Evolutionary conservation across 2,888 invertebrate genomes (phyloP), one percentile per base, ranked within the genome.

Genomic region (Mechanitis mazaeus): DNA sequence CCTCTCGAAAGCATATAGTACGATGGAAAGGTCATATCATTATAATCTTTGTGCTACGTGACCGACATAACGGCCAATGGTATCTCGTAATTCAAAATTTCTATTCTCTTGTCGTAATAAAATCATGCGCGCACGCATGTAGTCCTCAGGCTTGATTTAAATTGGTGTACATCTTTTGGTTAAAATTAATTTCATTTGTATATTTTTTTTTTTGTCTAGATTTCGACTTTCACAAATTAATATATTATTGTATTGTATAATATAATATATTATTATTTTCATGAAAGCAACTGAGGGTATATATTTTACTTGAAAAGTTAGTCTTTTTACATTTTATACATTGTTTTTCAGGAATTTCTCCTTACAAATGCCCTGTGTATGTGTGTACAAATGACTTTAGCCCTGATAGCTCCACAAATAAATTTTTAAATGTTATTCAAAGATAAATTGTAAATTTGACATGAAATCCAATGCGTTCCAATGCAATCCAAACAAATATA

Each of bases 31-130:
- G 88, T 89, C 89, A 87, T 79, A 79, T 83, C 81, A 84, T 83
- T 83, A 84, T 85, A 83, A 84, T 86, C 81, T 80, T 79, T 78
- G 70, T 73, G 71, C 72, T 79, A 85, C 87, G 86, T 88, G 88
- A 87, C 85, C 83, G 75, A 83, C 81, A 84, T 81, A 78, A 81
- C 79, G 72, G 72, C 72, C 73, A 69, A 72, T 71, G 72, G 78
- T 77, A 79, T 80, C 79, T 77, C 73, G 72, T 83, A 84, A 84
- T 87, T 84, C 74, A 73, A 86, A 87, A 85, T 87, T 85, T 87
- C 81, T 86, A 87, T 87, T 87, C 85, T 82, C 78, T 81, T 80
- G 82, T 83, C 81, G 82, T 87, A 84, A 85, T 84, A 83, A 84
- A 86, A 82, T 79, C 84, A 85, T 83, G 83, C 81, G 79, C 80